Evolutionary conservation across 2,888 invertebrate species (phyloP).

Genomic region (Mylabris sibirica): DNA sequence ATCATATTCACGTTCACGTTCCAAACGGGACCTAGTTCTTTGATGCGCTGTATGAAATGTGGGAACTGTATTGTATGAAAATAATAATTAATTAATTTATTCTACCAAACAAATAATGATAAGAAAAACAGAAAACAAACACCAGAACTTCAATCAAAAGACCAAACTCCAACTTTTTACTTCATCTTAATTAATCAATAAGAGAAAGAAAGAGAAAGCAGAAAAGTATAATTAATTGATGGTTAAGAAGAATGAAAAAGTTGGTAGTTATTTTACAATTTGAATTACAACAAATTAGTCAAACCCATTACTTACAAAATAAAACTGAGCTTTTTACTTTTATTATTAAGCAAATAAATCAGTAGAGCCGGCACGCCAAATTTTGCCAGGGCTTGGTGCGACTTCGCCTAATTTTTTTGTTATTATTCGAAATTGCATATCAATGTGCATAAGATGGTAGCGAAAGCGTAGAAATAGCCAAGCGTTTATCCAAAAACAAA

Average conservation of each 20-base stretch:
- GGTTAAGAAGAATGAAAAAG: background rate
- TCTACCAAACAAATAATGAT: background rate
- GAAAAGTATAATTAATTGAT: background rate
- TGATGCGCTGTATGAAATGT: constrained; percentile 61
- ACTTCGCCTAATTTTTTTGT: constrained; percentile 49
- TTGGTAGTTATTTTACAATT: background rate
- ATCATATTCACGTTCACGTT: constrained; percentile 64
- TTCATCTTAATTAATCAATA: constrained; percentile 20
- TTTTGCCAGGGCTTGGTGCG: constrained; percentile 58
- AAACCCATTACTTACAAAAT: constrained; percentile 46
- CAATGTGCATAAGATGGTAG: constrained; percentile 53
- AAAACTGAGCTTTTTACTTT: constrained; percentile 18
- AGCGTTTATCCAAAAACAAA: constrained; percentile 51
- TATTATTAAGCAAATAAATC: constrained; percentile 58
- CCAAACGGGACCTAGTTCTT: constrained; percentile 64
- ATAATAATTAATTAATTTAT: constrained; percentile 3
- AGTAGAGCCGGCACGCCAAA: constrained; percentile 59
- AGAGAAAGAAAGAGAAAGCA: too few relatives aligned
- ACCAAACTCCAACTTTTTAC: constrained; percentile 16
- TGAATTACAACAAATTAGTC: constrained; percentile 22
- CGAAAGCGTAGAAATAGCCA: constrained; percentile 51
- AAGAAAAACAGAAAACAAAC: background rate
- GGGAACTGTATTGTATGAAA: constrained; percentile 52
- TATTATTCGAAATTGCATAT: constrained; percentile 17
- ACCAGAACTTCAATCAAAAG: too few relatives aligned